Evolutionary conservation across 1,140 invertebrate species (phyloP), one percentile per base, ranked within the genome.

Genomic region (Coenobita brevimanus): DNA sequence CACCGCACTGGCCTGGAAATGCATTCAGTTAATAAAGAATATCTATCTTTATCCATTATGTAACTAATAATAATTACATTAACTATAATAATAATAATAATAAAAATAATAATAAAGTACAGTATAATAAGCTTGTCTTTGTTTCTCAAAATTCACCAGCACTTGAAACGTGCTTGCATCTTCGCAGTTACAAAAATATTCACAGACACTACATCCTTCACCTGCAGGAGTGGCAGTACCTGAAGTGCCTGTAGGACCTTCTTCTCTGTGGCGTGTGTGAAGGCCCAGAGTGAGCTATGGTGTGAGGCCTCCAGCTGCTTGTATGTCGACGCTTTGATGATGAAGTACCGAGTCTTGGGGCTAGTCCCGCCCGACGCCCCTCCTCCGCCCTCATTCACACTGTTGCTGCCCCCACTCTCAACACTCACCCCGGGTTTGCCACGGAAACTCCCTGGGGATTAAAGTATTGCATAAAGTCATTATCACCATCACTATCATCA

Each of bases 241-340:
- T 93, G 92, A 79, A 92, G 92, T 38, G 92, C 92, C 78, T 92
- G 93, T 80, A 92, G 91, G 3, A 94, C 84, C 91, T 93, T 94
- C 62, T 92, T 91, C 89, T 94, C 93, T 81, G 93, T 94, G 15
- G 89, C 91, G 21, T 92, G 90, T 15, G 92, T 92, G 60, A 94
- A 93, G n/a, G 93, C 92, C 94, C 93, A 94, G 1, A 93, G 89
- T 21, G 92, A 92, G 71, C 92, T 92, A 82, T 90, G 92, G 41
- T 93, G 88, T 6, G 94, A 94, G 15, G 92, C 90, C 75, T 94
- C 94, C 54, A 94, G 91, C 69, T 92, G 91, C 88, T 93, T 93
- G 24, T 93, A 91, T 82, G 92, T 93, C 54, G 91, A 92, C 73
- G 93, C 93, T 89, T 94, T 94, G 91, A 94, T 94, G 4, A 94